Percentiles rank a stretch among this genome's conserved stretches.
These are phyloP conservation scores for Stenolophus ochropezus DNA, from an alignment of 2,888 invertebrate genomes.

Conservation along the genomic window DNA sequence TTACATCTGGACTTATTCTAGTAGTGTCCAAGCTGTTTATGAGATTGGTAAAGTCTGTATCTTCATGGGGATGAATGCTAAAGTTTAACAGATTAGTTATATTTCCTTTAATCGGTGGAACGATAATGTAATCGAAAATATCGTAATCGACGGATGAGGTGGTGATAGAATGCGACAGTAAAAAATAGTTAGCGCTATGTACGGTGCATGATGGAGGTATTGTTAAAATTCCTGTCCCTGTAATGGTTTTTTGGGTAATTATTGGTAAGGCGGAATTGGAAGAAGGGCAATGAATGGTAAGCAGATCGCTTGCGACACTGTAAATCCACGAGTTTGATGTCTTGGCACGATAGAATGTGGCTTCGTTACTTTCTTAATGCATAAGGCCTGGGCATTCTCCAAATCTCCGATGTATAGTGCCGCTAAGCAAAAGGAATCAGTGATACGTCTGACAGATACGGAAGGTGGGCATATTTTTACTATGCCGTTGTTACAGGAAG, in stretches of 20 bases:
- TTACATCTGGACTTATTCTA: too few relatives aligned
- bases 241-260: not conserved
- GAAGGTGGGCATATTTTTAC: not conserved
- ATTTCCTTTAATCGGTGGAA: too few relatives aligned
- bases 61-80: too few relatives aligned
- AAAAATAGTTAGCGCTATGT: conserved; percentile 17
- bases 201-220: not conserved
- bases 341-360: not conserved
- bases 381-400: not conserved
- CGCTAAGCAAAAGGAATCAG: not conserved
- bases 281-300: conserved; percentile 8
- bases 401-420: not conserved
- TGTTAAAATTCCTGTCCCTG: conserved; percentile 1
- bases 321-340: not conserved
- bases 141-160: not conserved
- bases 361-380: not conserved
- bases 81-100: too few relatives aligned
- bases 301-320: conserved; percentile 8
- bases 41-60: too few relatives aligned
- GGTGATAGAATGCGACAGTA: conserved; percentile 2
- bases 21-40: too few relatives aligned
- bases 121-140: not conserved
- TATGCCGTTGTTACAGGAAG: not conserved
- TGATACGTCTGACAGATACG: not conserved
- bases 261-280: not conserved